phyloP scores from a whole-genome alignment of 2,113 vertebrate species.

The Podocnemis expansa region DNA sequence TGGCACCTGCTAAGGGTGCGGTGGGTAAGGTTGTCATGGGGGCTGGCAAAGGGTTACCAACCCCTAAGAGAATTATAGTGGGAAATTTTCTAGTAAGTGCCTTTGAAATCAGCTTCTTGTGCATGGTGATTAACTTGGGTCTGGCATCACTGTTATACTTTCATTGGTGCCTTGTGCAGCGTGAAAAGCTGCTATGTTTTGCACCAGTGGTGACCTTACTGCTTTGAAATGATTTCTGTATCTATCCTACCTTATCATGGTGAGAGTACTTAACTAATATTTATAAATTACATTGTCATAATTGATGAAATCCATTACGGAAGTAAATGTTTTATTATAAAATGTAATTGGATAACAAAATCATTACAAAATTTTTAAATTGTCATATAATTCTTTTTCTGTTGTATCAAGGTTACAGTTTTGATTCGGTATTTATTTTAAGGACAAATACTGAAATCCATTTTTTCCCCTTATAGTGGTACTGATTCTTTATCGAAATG shows the following conservation, averaged over 20 bases:
- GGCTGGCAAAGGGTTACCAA: too few relatives aligned
- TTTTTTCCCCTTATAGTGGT: slow-evolving; percentile 3
- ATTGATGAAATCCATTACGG: neutral
- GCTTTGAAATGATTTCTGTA: neutral
- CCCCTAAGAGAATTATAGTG: neutral
- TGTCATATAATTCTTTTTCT: neutral
- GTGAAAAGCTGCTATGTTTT: neutral
- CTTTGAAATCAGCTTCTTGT: neutral
- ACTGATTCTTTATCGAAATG: neutral
- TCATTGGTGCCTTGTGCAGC: neutral
- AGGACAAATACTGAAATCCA: neutral
- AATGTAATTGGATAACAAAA: neutral
- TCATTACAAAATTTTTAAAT: neutral
- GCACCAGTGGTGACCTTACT: neutral
- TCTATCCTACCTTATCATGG: neutral
- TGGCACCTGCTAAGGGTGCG: too few relatives aligned
- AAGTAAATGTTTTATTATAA: neutral
- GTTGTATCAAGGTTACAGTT: neutral
- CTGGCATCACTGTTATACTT: neutral
- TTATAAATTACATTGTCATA: neutral
- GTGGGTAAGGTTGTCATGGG: too few relatives aligned
- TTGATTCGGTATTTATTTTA: neutral
- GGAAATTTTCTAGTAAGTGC: neutral
- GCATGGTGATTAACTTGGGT: neutral
- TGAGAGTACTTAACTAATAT: neutral